Evolutionary conservation across 2,113 vertebrate genomes (phyloP), one percentile per base, ranked within the genome.

Genomic region (Atlantisia rogersi): DNA sequence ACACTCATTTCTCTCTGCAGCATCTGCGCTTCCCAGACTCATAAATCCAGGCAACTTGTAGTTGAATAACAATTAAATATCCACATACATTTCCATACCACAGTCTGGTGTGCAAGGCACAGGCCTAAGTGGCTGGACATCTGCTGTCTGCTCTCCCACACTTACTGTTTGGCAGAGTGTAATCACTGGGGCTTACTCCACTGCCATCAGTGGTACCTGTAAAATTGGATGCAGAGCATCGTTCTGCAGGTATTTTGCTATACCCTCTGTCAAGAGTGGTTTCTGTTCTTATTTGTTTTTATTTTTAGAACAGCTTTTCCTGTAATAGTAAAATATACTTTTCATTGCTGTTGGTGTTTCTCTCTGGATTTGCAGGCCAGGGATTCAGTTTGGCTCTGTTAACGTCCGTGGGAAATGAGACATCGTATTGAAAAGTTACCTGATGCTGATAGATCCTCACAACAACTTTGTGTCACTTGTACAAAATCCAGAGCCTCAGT

Each of bases 41-140:
- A 75, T 92, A 90, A 94, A 96, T 96, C 92, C 93, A 93, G 88
- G 90, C 68, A 94, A 88, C 86, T 81, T 48, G 76, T 75, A 94
- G 86, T 9, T 86, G 90, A 95, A 86, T 86, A 83, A 78, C 95
- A 93, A 93, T 94, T 88, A 96, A 97, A 94, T 86, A 95, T 83
- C 85, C 79, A 39, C 60, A 39, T n/a, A 12, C 53, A 31, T 86
- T 90, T 96, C 85, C 88, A 83, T 42, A 35, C 15, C 90, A 64
- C 1, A 5, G 84, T 63, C 91, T 96, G 84, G 75, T 93, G 64
- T 37, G 9, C 68, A 82, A 82, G 90, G 84, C 91, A 73, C 1
- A 70, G 82, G 85, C 71, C 58, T 81, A 59, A 94, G 82, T 70
- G 73, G 67, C 94, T 59, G 76, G 82, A 80, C 90, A 86, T 78